These are phyloP conservation scores for Bubo scandiacus DNA, from an alignment of 2,113 vertebrate genomes.

Conservation along the genomic window DNA sequence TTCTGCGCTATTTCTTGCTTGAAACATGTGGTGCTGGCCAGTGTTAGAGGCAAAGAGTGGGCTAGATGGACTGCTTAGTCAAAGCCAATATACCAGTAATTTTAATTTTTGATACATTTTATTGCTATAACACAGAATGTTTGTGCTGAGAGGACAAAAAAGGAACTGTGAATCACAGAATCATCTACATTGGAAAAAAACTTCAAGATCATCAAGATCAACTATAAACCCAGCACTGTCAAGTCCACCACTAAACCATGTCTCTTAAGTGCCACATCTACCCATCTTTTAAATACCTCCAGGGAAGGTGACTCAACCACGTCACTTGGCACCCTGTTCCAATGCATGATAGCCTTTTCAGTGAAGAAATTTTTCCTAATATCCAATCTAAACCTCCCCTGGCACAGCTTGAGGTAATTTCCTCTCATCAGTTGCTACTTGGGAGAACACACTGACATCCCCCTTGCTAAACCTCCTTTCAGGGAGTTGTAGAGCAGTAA, in stretches of 20 bases:
- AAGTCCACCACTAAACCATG: background rate
- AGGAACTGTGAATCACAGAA: background rate
- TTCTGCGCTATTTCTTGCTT: background rate
- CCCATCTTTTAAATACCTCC: too few relatives aligned
- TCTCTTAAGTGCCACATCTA: too few relatives aligned
- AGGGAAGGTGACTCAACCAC: too few relatives aligned
- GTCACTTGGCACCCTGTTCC: too few relatives aligned
- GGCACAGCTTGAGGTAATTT: too few relatives aligned
- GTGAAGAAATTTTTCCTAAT: too few relatives aligned
- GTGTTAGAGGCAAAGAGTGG: background rate
- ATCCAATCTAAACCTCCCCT: too few relatives aligned
- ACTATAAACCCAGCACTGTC: background rate
- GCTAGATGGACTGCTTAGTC: background rate
- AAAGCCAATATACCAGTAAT: background rate
- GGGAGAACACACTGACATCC: too few relatives aligned
- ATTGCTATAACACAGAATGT: background rate
- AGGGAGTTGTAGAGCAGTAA: too few relatives aligned
- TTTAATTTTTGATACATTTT: background rate
- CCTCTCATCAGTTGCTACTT: too few relatives aligned
- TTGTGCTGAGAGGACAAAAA: background rate
- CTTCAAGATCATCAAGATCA: background rate
- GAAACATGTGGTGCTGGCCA: background rate
- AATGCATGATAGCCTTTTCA: too few relatives aligned
- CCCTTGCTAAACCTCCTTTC: too few relatives aligned
- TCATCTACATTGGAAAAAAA: background rate